Conservation (phyloP, 2,113 vertebrate species). For the Indicator indicator region DNA sequence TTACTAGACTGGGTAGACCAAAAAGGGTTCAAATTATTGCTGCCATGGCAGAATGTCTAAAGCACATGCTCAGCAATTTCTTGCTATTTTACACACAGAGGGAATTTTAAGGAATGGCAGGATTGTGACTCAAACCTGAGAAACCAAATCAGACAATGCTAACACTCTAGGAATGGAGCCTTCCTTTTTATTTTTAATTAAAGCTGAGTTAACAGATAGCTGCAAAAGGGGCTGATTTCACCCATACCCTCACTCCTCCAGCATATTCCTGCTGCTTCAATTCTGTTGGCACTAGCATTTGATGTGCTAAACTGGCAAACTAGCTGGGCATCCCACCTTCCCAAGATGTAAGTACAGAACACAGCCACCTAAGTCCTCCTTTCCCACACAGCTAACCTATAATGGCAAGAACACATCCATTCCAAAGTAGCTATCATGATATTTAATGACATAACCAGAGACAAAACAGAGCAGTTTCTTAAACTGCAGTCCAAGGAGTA, state of each 20-base stretch:
- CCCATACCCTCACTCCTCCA: neutral
- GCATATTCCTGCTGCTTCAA: neutral
- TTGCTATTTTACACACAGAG: neutral
- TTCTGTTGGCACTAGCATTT: neutral
- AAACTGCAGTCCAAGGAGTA: neutral
- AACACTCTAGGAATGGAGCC: neutral
- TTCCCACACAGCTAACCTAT: neutral
- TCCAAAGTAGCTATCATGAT: neutral
- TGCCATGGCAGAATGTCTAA: neutral
- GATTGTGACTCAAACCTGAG: neutral
- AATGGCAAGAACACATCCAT: neutral
- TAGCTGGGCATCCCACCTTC: neutral
- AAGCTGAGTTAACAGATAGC: neutral
- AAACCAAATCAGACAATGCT: neutral
- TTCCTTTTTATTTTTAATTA: neutral
- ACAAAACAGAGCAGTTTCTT: neutral
- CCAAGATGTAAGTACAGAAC: neutral
- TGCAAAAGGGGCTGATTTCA: neutral
- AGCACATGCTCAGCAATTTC: neutral
- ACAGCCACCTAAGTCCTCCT: neutral
- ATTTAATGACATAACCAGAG: neutral
- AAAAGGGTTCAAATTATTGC: neutral
- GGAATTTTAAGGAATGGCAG: neutral
- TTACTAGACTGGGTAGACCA: neutral
- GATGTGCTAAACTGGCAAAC: neutral